A percentile compares a stretch with the other conserved stretches of the same genome.
phyloP scores from a whole-genome alignment of 2,113 vertebrate genomes.

The Pagrus major region DNA sequence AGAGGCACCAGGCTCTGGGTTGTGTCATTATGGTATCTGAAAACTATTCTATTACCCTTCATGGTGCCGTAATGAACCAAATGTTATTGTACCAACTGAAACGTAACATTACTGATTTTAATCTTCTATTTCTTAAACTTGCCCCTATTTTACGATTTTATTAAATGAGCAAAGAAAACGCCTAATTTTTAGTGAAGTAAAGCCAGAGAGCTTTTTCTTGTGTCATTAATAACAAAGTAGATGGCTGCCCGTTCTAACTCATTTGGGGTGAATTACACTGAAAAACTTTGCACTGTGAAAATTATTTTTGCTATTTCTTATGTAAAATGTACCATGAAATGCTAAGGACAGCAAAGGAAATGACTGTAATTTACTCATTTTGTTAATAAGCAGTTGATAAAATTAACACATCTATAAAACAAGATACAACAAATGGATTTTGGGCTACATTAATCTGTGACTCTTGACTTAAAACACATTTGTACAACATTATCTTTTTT shows the following conservation, averaged over 20 bases:
- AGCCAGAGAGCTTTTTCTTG: not conserved
- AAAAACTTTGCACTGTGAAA: not conserved
- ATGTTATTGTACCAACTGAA: not conserved
- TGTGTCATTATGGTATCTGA: not conserved
- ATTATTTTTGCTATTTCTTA: not conserved
- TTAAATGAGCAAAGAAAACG: not conserved
- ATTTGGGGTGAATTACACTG: not conserved
- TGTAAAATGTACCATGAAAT: not conserved
- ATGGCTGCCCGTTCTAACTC: not conserved
- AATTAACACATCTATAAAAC: not conserved
- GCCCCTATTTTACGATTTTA: not conserved
- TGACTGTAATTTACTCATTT: not conserved
- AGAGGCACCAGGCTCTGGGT: not conserved
- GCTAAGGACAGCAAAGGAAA: not conserved
- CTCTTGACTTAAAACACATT: not conserved
- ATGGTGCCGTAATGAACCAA: not conserved
- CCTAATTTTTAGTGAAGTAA: not conserved
- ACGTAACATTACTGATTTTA: no score
- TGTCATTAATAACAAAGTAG: not conserved
- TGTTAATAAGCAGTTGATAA: not conserved
- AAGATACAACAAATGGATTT: not conserved
- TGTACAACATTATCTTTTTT: not conserved
- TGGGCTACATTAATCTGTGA: not conserved
- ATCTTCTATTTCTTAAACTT: not conserved
- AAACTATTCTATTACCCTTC: not conserved